Conservation (phyloP, 1,140 invertebrate genomes). For the Chymomyza costata region DNA sequence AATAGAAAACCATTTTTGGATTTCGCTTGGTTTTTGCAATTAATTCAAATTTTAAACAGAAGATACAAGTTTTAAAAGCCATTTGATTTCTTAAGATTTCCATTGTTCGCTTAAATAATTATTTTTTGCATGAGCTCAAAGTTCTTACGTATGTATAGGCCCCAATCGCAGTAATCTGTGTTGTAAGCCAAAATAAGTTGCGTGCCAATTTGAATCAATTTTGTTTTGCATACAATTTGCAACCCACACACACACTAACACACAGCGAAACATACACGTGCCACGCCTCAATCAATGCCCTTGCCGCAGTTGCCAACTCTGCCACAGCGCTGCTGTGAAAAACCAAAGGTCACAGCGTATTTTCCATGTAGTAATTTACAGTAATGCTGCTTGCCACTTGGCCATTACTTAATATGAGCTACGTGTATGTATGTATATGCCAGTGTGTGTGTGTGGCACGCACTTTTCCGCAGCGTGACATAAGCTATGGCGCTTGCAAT, state of each 20-base stretch:
- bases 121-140: no score
- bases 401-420: neutral
- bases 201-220: conserved; percentile 4
- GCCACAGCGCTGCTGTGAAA: neutral
- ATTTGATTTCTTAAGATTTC: no score
- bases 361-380: no score
- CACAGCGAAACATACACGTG: neutral
- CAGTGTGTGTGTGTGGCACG: conserved; percentile 24
- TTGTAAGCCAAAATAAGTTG: neutral
- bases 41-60: no score
- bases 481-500: conserved; percentile 20
- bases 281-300: neutral
- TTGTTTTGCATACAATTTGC: conserved; percentile 2
- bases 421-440: conserved; percentile 1
- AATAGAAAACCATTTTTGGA: no score
- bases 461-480: conserved; percentile 13
- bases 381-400: neutral
- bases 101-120: no score
- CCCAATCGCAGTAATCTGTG: neutral
- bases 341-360: neutral
- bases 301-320: conserved; percentile 2
- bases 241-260: neutral
- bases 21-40: no score
- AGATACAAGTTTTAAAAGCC: no score
- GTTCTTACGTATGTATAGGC: no score